Conservation (phyloP, 1,140 invertebrate species). For the Cherax quadricarinatus region DNA sequence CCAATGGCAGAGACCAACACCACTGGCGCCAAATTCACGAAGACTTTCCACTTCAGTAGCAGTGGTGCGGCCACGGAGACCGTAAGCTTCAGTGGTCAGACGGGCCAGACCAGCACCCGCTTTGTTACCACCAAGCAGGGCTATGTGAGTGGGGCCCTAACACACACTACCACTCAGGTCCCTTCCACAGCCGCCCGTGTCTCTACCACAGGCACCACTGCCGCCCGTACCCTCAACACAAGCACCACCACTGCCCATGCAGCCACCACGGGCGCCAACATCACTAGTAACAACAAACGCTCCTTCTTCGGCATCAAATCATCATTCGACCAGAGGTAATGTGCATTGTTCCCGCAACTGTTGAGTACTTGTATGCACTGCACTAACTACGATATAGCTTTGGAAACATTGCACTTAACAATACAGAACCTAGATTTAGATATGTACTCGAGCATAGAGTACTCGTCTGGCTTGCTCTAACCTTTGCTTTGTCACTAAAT, state of each 20-base stretch:
- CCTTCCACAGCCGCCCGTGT: background rate
- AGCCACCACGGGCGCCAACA: background rate
- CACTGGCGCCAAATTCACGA: background rate
- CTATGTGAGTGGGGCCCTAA: background rate
- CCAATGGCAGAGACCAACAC: background rate
- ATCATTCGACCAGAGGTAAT: background rate
- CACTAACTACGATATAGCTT: too few relatives aligned
- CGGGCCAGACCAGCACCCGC: background rate
- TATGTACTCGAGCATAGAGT: too few relatives aligned
- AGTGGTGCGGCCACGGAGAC: background rate
- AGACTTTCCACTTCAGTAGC: conserved; percentile 31
- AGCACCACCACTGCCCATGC: too few relatives aligned
- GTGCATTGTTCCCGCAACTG: background rate
- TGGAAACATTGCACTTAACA: too few relatives aligned
- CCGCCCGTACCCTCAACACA: too few relatives aligned
- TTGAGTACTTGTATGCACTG: too few relatives aligned
- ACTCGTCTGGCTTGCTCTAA: too few relatives aligned
- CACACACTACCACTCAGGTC: background rate
- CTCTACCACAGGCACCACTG: too few relatives aligned
- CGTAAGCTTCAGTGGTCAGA: background rate
- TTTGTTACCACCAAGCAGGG: conserved; percentile 19
- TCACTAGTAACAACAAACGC: background rate
- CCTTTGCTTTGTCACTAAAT: too few relatives aligned
- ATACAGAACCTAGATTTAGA: too few relatives aligned
- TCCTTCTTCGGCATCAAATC: background rate